phyloP scores from a whole-genome alignment of 1,140 invertebrate genomes.

The Papilio polyxenes region DNA sequence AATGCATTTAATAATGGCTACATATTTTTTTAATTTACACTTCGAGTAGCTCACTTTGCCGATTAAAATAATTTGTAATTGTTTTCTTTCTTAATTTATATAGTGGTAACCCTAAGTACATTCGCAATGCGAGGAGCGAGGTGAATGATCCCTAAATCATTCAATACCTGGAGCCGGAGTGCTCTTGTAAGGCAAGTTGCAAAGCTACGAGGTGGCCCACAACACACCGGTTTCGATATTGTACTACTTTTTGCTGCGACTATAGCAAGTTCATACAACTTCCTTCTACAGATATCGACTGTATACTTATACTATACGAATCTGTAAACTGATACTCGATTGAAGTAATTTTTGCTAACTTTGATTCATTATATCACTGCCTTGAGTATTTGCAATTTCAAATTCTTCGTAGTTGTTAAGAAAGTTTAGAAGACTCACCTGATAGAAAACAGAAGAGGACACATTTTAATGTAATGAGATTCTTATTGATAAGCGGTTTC shows the following conservation, averaged over 20 bases:
- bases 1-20: background rate
- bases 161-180: constrained; percentile 50
- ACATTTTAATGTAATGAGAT: constrained; percentile 78
- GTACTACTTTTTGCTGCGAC: constrained; percentile 53
- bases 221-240: constrained; percentile 40
- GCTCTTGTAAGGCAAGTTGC: constrained; percentile 71
- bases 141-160: constrained; percentile 73
- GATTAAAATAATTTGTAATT: background rate
- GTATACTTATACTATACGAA: background rate
- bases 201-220: constrained; percentile 45
- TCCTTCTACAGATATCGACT: background rate
- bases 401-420: background rate
- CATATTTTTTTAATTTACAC: too few species aligned
- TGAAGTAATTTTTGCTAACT: background rate
- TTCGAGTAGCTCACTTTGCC: background rate
- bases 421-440: constrained; percentile 57
- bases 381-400: background rate
- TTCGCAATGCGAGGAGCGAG: constrained; percentile 50
- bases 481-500: constrained; percentile 70
- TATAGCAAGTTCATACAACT: constrained; percentile 23
- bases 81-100: too few species aligned
- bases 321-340: background rate
- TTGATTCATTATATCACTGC: background rate
- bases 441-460: constrained; percentile 78
- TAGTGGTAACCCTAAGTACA: background rate